A percentile compares a stretch with the other conserved stretches of the same genome.
Conservation (phyloP, 2,888 invertebrate species). For the Proisotoma minuta region DNA sequence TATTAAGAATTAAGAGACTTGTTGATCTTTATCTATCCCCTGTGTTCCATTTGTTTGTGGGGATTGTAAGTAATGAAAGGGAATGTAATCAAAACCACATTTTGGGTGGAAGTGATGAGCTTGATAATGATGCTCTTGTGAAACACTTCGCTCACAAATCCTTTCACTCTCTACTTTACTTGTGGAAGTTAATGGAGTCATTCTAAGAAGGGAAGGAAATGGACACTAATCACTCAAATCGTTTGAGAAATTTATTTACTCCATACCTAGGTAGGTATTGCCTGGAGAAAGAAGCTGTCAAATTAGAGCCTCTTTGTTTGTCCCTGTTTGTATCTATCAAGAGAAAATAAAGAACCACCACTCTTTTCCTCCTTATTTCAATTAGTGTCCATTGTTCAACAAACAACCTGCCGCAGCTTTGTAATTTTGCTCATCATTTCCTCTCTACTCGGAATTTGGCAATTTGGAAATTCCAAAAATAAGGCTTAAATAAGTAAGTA, state of each 20-base stretch:
- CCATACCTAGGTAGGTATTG: too few species aligned
- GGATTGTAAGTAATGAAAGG: background rate
- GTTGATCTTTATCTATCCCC: background rate
- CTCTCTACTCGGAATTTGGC: background rate
- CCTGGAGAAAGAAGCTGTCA: too few species aligned
- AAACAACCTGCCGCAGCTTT: too few species aligned
- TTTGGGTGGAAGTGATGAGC: conserved; percentile 11
- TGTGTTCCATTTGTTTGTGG: background rate
- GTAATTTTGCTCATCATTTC: background rate
- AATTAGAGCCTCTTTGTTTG: too few species aligned
- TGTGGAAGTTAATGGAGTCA: background rate
- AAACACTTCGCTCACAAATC: background rate
- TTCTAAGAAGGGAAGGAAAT: background rate
- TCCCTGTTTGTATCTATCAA: too few species aligned
- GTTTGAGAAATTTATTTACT: too few species aligned
- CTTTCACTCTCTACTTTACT: background rate
- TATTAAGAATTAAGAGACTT: too few species aligned
- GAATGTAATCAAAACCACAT: background rate
- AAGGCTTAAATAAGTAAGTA: too few species aligned
- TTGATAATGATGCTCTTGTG: conserved; percentile 10
- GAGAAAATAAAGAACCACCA: too few species aligned
- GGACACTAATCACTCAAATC: too few species aligned
- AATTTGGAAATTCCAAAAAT: background rate
- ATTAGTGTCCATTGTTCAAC: background rate
- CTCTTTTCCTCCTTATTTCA: background rate